phyloP scores from a whole-genome alignment of 2,888 invertebrate genomes.

The Drosophila colorata region DNA sequence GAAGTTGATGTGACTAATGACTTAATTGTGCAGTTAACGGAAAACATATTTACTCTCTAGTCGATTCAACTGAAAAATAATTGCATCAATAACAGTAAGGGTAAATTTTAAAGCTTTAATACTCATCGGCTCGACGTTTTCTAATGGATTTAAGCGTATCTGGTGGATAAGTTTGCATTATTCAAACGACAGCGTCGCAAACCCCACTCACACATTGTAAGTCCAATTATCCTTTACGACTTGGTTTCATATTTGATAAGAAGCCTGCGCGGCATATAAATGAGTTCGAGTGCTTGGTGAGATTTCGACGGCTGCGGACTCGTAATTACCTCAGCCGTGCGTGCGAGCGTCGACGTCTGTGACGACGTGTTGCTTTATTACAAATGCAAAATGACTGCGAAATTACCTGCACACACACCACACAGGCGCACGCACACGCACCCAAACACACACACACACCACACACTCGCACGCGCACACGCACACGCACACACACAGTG shows the following conservation, averaged over 20 bases:
- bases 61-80: slow-evolving; percentile 8
- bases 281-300: slow-evolving; percentile 53
- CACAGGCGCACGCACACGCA: slow-evolving; percentile 9
- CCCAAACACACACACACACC: slow-evolving; percentile 7
- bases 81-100: neutral
- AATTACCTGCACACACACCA: slow-evolving; percentile 63
- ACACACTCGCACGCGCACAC: too few species aligned
- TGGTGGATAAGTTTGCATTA: slow-evolving; percentile 74
- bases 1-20: too few species aligned
- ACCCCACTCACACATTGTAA: slow-evolving; percentile 57
- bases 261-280: slow-evolving; percentile 76
- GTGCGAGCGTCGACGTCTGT: slow-evolving; percentile 50
- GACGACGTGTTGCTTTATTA: slow-evolving; percentile 80
- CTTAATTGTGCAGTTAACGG: neutral
- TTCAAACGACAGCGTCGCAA: slow-evolving; percentile 48
- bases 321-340: slow-evolving; percentile 68
- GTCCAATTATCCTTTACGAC: slow-evolving; percentile 81
- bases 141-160: slow-evolving; percentile 52
- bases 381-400: slow-evolving; percentile 80
- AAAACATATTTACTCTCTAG: neutral
- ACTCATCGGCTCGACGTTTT: slow-evolving; percentile 25
- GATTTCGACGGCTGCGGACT: slow-evolving; percentile 50
- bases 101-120: slow-evolving; percentile 7
- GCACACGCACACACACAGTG: slow-evolving; percentile 18
- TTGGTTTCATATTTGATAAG: slow-evolving; percentile 82